Evolutionary conservation across 2,113 vertebrate species (phyloP).

Genomic region (Bettongia penicillata): DNA sequence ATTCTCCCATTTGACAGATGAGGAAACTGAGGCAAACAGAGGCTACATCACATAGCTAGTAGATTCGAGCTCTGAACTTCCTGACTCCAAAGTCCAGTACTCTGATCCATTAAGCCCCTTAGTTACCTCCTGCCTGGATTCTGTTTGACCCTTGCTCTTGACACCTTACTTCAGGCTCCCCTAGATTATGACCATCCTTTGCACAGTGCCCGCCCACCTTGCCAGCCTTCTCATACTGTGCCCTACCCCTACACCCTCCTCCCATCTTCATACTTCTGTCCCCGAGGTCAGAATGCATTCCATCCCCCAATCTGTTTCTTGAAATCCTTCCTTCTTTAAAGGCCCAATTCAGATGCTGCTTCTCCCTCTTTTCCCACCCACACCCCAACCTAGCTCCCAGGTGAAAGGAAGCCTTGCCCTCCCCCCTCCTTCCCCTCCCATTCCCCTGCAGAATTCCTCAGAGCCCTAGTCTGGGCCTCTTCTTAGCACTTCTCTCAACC

Average conservation of each 20-base stretch:
- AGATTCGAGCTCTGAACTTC: no score
- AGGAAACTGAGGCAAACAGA: conserved; percentile 1
- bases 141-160: no score
- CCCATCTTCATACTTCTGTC: background rate
- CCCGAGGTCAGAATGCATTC: background rate
- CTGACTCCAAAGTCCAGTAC: no score
- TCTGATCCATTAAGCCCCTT: no score
- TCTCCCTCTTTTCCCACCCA: background rate
- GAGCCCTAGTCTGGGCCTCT: no score
- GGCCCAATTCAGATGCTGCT: background rate
- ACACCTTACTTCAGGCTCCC: no score
- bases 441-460: background rate
- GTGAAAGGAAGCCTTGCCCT: no score
- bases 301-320: background rate
- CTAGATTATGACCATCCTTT: no score
- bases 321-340: background rate
- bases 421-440: no score
- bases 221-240: conserved; percentile 8
- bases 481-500: no score
- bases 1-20: conserved; percentile 8
- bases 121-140: no score
- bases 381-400: no score
- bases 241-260: background rate
- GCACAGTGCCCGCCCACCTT: background rate
- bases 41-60: background rate